phyloP scores from a whole-genome alignment of 2,113 vertebrate genomes.

The Chascanopsetta lugubris region DNA sequence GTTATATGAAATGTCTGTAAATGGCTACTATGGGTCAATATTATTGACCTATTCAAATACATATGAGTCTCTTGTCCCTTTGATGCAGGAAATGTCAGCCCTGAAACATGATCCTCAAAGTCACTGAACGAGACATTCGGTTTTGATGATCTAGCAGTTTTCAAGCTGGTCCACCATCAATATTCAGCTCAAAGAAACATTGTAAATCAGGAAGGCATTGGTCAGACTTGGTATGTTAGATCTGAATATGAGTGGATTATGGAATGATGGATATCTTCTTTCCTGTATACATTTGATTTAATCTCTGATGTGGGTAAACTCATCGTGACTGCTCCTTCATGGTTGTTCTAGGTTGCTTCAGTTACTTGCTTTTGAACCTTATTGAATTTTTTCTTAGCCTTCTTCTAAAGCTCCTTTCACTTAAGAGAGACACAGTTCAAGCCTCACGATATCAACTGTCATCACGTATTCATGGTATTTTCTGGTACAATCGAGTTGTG shows the following conservation, averaged over 20 bases:
- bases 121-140: neutral
- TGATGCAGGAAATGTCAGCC: no score
- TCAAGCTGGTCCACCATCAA: neutral
- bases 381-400: neutral
- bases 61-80: no score
- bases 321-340: neutral
- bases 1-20: no score
- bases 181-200: neutral
- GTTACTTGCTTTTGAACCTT: neutral
- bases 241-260: no score
- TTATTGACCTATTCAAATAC: no score
- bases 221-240: neutral
- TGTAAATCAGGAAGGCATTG: neutral
- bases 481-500: neutral
- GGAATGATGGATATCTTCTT: no score
- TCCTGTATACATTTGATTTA: neutral
- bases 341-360: neutral
- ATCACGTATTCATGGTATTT: neutral
- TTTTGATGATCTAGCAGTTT: neutral
- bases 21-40: no score
- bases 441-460: neutral
- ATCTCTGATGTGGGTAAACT: neutral
- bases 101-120: neutral
- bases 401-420: slow-evolving; percentile 3
- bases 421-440: neutral